Percentiles rank a stretch among this genome's conserved stretches.
Conservation (phyloP, 2,888 invertebrate genomes). For the Nomada goodeniana region DNA sequence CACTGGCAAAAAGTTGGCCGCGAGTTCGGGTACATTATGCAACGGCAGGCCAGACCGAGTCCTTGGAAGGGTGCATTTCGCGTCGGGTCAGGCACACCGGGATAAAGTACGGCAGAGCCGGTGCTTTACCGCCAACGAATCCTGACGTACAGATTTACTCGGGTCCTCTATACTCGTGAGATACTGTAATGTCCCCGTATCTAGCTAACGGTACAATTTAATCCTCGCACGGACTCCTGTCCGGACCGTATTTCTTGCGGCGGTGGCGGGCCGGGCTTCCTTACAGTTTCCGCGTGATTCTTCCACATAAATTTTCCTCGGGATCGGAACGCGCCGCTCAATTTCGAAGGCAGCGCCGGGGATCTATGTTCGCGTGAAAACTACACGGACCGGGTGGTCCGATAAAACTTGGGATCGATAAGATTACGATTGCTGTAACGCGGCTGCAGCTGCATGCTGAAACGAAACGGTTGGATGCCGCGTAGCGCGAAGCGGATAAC, state of each 20-base stretch:
- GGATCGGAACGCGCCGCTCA: not conserved
- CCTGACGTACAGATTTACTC: conserved; percentile 60
- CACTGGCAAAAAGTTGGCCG: conserved; percentile 62
- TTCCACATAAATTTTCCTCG: not conserved
- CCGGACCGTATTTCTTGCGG: conserved; percentile 35
- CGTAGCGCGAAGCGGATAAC: conserved; percentile 37
- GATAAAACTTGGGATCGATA: too few species aligned
- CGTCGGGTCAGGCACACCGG: conserved; percentile 9
- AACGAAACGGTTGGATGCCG: not conserved
- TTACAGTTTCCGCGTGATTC: conserved; percentile 21
- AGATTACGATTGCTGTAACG: too few species aligned
- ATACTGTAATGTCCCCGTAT: conserved; percentile 44
- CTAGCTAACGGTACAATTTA: conserved; percentile 51
- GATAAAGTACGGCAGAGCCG: conserved; percentile 24
- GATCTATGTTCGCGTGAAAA: too few species aligned
- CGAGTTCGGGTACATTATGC: conserved; percentile 72
- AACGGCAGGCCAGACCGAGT: conserved; percentile 42
- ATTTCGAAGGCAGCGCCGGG: not conserved
- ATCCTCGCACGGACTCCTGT: conserved; percentile 29
- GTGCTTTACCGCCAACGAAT: conserved; percentile 47
- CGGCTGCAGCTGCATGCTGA: too few species aligned
- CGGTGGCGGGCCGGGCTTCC: not conserved
- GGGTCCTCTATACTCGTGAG: conserved; percentile 26
- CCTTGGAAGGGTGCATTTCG: conserved; percentile 49
- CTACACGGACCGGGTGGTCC: too few species aligned